Percentiles rank a stretch among this genome's conserved stretches.
These are phyloP conservation scores for Seriola dumerili DNA, from an alignment of 2,113 vertebrate species.

Conservation along the genomic window DNA sequence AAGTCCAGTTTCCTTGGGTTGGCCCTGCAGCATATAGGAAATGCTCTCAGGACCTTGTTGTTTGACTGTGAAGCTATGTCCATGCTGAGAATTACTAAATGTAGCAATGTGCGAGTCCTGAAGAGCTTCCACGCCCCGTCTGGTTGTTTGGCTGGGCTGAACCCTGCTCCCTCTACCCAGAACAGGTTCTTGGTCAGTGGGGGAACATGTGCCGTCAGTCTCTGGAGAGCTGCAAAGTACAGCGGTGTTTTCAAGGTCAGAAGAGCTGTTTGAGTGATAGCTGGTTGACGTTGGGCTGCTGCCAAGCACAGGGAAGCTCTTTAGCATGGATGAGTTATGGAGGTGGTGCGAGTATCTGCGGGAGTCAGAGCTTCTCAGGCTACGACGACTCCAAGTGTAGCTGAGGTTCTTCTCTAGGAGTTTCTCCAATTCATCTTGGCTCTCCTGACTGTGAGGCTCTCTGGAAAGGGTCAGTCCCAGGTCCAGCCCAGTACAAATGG, in stretches of 20 bases:
- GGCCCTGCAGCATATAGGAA: conserved; percentile 43
- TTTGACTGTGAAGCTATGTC: conserved; percentile 35
- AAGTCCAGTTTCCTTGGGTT: conserved; percentile 29
- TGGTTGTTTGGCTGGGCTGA: conserved; percentile 12
- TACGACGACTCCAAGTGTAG: conserved; percentile 80
- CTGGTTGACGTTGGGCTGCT: conserved; percentile 66
- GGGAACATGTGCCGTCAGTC: conserved; percentile 59
- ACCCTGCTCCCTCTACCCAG: conserved; percentile 5
- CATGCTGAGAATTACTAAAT: conserved; percentile 42
- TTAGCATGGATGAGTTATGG: conserved; percentile 36
- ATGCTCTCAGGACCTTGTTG: conserved; percentile 53
- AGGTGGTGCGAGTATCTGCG: conserved; percentile 67
- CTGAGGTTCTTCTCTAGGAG: conserved; percentile 84
- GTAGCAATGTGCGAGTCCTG: conserved; percentile 30
- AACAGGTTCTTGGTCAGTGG: conserved; percentile 45
- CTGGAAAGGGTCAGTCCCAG: conserved; percentile 52
- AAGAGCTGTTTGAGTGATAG: conserved; percentile 70
- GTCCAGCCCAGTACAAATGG: conserved; percentile 78
- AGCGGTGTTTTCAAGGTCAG: conserved; percentile 63
- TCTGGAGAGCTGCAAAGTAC: conserved; percentile 73
- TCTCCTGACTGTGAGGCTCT: conserved; percentile 59
- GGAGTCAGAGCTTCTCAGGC: conserved; percentile 73
- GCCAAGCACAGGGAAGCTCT: conserved; percentile 74
- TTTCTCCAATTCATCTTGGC: conserved; percentile 83
- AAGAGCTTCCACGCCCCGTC: conserved; percentile 25